Percentiles rank a stretch among this genome's conserved stretches.
phyloP scores from a whole-genome alignment of 2,113 vertebrate genomes.

The Perca fluviatilis region DNA sequence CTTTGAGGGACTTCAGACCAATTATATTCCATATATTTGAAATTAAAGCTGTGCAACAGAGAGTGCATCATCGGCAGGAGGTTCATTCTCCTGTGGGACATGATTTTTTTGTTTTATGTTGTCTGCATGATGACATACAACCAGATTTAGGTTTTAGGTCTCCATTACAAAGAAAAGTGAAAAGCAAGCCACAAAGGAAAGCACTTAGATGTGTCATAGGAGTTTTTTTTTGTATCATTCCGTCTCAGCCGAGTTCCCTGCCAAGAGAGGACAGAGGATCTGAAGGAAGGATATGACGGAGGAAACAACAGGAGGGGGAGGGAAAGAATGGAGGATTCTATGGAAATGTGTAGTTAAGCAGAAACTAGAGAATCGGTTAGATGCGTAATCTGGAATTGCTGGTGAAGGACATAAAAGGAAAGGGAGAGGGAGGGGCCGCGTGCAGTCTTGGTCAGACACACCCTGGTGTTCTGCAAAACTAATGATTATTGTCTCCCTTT shows the following conservation, averaged over 20 bases:
- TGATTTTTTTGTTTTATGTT: background rate
- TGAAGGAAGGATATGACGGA: constrained; percentile 52
- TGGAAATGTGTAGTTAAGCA: constrained; percentile 29
- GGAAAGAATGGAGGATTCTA: constrained; percentile 23
- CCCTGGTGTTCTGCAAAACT: constrained; percentile 56
- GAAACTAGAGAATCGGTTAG: constrained; percentile 16
- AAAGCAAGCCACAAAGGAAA: constrained; percentile 1
- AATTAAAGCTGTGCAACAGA: background rate
- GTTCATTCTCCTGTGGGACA: background rate
- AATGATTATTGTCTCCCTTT: constrained; percentile 50
- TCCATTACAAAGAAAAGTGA: background rate
- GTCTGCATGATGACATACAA: background rate
- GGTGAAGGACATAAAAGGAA: constrained; percentile 17
- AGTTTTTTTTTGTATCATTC: constrained; percentile 7
- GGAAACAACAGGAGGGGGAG: constrained; percentile 21
- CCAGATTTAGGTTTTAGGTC: background rate
- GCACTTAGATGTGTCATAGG: background rate
- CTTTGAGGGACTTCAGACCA: background rate
- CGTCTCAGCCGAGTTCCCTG: constrained; percentile 4
- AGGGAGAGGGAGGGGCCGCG: background rate
- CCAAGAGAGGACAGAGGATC: constrained; percentile 3
- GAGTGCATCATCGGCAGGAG: background rate
- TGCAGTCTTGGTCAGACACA: constrained; percentile 45
- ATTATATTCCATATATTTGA: background rate
- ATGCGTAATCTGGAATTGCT: constrained; percentile 22